Percentiles rank a stretch among this genome's conserved stretches.
Conservation (phyloP, 2,888 invertebrate genomes). For the Lordiphosa fenestrarum region DNA sequence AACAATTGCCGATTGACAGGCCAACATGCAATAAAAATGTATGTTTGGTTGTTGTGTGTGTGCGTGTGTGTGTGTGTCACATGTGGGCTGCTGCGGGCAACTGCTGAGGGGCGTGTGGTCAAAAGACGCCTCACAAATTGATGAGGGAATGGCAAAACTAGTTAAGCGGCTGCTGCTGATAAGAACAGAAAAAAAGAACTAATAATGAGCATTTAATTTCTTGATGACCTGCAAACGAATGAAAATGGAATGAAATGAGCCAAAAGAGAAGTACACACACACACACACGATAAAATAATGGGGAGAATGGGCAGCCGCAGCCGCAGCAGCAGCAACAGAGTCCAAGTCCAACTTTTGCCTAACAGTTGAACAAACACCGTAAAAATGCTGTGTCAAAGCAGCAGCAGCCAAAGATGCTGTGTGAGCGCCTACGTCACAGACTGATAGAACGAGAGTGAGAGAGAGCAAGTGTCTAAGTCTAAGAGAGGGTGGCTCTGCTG, state of each 20-base stretch:
- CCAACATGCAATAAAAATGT: conserved; percentile 38
- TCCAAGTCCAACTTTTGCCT: conserved; percentile 30
- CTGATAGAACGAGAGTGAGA: conserved; percentile 15
- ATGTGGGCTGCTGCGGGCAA: conserved; percentile 12
- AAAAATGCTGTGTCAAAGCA: conserved; percentile 28
- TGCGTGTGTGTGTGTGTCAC: conserved; percentile 9
- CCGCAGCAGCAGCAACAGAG: conserved; percentile 50
- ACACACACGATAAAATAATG: neutral
- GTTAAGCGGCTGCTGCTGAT: conserved; percentile 37
- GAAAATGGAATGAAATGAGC: conserved; percentile 43
- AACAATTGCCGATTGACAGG: conserved; percentile 42
- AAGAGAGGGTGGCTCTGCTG: conserved; percentile 39
- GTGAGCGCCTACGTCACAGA: conserved; percentile 5
- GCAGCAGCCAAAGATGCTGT: conserved; percentile 23
- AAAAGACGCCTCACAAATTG: conserved; percentile 46
- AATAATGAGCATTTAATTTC: conserved; percentile 61
- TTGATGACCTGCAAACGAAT: conserved; percentile 54
- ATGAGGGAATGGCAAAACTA: conserved; percentile 33
- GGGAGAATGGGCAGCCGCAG: conserved; percentile 11
- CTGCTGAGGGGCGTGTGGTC: conserved; percentile 16
- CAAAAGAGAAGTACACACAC: conserved; percentile 20
- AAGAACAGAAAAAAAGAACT: conserved; percentile 40
- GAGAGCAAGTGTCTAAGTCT: conserved; percentile 11
- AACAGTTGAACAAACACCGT: conserved; percentile 47
- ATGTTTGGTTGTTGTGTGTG: neutral